These are phyloP conservation scores for Aurelia aurita DNA, from an alignment of 30 jellyfish, hydroid and myxozoan species.

Conservation along the genomic window DNA sequence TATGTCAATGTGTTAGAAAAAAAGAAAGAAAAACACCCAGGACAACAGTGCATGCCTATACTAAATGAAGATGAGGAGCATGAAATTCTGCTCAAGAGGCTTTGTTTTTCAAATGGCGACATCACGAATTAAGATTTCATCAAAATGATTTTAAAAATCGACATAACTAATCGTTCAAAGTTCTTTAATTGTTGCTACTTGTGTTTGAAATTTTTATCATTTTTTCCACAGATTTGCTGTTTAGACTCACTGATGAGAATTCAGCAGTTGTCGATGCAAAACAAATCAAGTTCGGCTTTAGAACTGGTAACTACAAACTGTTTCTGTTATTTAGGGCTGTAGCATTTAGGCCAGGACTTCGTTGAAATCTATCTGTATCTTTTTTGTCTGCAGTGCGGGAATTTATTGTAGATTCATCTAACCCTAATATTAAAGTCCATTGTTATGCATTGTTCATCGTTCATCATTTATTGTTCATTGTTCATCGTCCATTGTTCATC, in stretches of 20 bases:
- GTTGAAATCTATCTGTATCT: too few species aligned
- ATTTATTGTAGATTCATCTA: too few species aligned
- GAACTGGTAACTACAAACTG: slow-evolving; percentile 8
- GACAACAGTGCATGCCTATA: too few species aligned
- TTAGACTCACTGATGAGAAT: slow-evolving; percentile 14
- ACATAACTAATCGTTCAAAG: not conserved
- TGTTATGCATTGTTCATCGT: too few species aligned
- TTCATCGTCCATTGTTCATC: not conserved
- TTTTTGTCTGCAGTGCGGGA: too few species aligned
- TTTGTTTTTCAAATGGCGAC: too few species aligned
- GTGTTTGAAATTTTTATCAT: not conserved
- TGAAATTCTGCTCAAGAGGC: too few species aligned
- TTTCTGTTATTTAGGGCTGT: not conserved
- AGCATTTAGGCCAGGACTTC: not conserved
- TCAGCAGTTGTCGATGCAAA: not conserved
- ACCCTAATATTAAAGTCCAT: too few species aligned
- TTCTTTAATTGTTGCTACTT: not conserved
- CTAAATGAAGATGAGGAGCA: too few species aligned
- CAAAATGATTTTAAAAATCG: not conserved
- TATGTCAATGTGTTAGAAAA: too few species aligned
- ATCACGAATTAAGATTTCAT: not conserved
- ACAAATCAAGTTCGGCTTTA: slow-evolving; percentile 15
- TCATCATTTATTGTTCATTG: too few species aligned
- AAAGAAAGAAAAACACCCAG: too few species aligned
- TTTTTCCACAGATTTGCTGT: slow-evolving; percentile 23